Evolutionary conservation across 2,888 invertebrate species (phyloP).

Genomic region (Beris morrisii): DNA sequence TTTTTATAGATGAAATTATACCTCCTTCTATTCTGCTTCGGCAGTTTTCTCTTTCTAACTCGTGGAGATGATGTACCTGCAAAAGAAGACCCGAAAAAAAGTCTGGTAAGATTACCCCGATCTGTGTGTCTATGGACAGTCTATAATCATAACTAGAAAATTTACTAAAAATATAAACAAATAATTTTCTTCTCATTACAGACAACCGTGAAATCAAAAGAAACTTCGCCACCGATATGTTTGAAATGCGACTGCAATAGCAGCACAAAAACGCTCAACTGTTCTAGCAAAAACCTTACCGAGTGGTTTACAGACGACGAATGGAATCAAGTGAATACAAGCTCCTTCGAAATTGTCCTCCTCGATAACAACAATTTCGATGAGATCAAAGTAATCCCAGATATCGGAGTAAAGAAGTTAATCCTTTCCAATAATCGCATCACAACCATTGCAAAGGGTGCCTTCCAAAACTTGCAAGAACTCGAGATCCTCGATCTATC

Average conservation of each 20-base stretch:
- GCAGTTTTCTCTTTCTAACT: background rate
- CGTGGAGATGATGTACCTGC: constrained; percentile 1
- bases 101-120: background rate
- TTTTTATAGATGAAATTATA: constrained; percentile 10
- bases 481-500: constrained; percentile 70
- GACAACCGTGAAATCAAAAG: too few species aligned
- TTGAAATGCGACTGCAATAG: constrained; percentile 59
- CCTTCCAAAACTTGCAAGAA: constrained; percentile 66
- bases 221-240: constrained; percentile 52
- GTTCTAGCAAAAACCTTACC: constrained; percentile 58
- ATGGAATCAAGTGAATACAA: constrained; percentile 57
- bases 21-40: background rate
- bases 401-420: constrained; percentile 58
- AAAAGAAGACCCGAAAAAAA: background rate
- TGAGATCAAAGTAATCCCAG: constrained; percentile 57
- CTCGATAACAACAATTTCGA: constrained; percentile 50
- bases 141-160: background rate
- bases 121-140: background rate
- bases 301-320: constrained; percentile 60
- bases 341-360: constrained; percentile 48
- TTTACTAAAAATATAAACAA: background rate
- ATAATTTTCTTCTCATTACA: background rate
- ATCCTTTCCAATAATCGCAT: constrained; percentile 68
- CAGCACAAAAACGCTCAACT: constrained; percentile 58
- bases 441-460: constrained; percentile 61